These are phyloP conservation scores for Lysandra bellargus DNA, from an alignment of 2,888 invertebrate genomes.

Conservation along the genomic window DNA sequence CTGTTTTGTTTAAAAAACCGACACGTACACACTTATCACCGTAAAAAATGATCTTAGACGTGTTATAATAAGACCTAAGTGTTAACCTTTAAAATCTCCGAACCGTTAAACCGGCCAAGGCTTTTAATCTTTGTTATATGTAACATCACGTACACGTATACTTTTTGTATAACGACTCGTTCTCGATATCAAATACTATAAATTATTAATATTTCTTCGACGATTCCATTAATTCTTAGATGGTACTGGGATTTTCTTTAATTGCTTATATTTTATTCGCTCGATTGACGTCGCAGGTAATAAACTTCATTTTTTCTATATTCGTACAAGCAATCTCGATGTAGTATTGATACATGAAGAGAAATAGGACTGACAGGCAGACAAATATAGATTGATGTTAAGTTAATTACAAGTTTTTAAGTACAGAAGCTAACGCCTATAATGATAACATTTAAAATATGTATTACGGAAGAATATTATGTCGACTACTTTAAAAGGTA, in stretches of 20 bases:
- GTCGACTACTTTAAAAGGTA: slow-evolving; percentile 5
- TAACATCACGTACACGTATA: slow-evolving; percentile 52
- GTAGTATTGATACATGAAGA: background rate
- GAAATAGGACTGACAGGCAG: background rate
- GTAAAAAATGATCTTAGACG: slow-evolving; percentile 24
- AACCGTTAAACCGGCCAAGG: slow-evolving; percentile 61
- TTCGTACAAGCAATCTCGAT: background rate
- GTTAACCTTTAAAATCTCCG: slow-evolving; percentile 55
- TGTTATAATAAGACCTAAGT: slow-evolving; percentile 46
- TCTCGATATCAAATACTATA: background rate
- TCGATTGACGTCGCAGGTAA: background rate
- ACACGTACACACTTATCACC: slow-evolving; percentile 1
- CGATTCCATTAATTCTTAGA: background rate
- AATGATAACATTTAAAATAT: background rate
- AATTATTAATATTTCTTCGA: slow-evolving; percentile 1
- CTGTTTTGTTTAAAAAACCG: slow-evolving; percentile 8
- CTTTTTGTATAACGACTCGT: slow-evolving; percentile 39
- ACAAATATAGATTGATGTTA: background rate
- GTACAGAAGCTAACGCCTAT: background rate
- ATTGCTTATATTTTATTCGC: slow-evolving; percentile 1
- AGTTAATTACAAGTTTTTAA: background rate
- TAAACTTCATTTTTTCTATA: background rate
- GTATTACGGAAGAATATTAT: slow-evolving; percentile 12
- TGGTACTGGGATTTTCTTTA: background rate
- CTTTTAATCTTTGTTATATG: slow-evolving; percentile 46